Base-by-base conservation (phyloP, 2,113 vertebrate genomes). In the Pangasianodon gigas region DNA sequence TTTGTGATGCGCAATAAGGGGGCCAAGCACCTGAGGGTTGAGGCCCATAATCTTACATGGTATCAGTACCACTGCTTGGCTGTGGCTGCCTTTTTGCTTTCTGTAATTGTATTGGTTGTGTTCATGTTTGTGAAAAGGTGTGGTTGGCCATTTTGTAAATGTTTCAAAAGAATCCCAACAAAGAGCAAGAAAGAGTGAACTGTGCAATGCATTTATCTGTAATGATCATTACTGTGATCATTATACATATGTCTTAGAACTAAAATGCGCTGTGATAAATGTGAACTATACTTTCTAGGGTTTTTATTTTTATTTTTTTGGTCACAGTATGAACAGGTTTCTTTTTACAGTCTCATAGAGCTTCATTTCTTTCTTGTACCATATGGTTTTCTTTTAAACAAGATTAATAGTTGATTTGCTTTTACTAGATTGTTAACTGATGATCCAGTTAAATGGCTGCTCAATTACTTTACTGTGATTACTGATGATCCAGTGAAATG, bases 1-100 rank as follows among this genome's bases (percentile, higher is more conserved):
- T 97, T 95, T 94, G 96, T 97, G 56, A 97, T 97, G 95, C 95
- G 95, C 9, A 96, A 97, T 92, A 96, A 96, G 90, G 96, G 96
- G 88, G 97, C 97, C 58, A 96, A 97, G 77, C 97, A 97, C 90
- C 93, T 97, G 65, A 89, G 96, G 48, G 94, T 95, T 81, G 96
- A 96, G 7, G 93, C 96, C 32, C 95, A 97, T 37, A 8, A 96
- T 11, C 96, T 97, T 87, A 96, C 93, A 24, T 97, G 96, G 97
- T 95, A 95, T 92, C 97, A 97, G 89, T 97, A 97, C 92, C 95
- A 97, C 91, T 94, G 95, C 87, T 83, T 97, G 93, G 96, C 97
- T 85, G 95, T 97, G n/a, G 93, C 96, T 11, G 95, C 94, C 0
- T 96, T 97, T 90, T 81, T 97, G 87, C 87, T 96, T 13, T 32